phyloP scores from a whole-genome alignment of 2,888 invertebrate species.

The Pegoplata infirma region DNA sequence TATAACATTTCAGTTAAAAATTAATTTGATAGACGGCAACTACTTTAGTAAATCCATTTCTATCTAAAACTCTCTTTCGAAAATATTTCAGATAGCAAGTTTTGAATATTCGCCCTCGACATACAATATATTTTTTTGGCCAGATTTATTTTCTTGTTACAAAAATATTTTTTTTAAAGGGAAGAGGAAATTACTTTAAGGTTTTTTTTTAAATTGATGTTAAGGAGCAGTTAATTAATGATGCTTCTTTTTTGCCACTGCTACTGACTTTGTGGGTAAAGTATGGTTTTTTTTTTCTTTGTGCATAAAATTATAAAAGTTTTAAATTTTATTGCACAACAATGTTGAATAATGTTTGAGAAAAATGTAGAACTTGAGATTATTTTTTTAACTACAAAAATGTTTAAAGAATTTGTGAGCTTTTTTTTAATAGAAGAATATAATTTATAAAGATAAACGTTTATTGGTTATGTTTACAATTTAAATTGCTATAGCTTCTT shows the following conservation, averaged over 20 bases:
- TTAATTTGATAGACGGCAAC: too few species aligned
- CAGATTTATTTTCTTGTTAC: conserved; percentile 8
- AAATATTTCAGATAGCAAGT: too few species aligned
- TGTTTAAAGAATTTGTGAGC: too few species aligned
- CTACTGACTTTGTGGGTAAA: conserved; percentile 35
- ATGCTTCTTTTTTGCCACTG: conserved; percentile 38
- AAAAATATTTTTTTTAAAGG: conserved; percentile 38
- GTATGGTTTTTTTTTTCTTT: neutral
- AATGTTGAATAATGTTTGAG: neutral
- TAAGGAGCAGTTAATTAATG: conserved; percentile 59
- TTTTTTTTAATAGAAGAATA: too few species aligned
- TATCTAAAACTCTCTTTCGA: too few species aligned
- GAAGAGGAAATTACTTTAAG: conserved; percentile 52
- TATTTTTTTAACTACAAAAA: too few species aligned
- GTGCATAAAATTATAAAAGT: conserved; percentile 16
- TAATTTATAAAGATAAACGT: too few species aligned
- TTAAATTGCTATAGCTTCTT: too few species aligned
- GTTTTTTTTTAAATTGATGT: conserved; percentile 59
- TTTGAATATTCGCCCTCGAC: too few species aligned
- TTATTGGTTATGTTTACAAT: too few species aligned
- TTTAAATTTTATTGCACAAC: conserved; percentile 36
- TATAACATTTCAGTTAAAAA: too few species aligned
- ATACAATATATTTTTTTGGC: conserved; percentile 34
- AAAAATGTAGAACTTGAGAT: neutral
- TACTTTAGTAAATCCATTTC: too few species aligned